phyloP scores from a whole-genome alignment of 1,140 invertebrate genomes.

The Diorhabda sublineata region DNA sequence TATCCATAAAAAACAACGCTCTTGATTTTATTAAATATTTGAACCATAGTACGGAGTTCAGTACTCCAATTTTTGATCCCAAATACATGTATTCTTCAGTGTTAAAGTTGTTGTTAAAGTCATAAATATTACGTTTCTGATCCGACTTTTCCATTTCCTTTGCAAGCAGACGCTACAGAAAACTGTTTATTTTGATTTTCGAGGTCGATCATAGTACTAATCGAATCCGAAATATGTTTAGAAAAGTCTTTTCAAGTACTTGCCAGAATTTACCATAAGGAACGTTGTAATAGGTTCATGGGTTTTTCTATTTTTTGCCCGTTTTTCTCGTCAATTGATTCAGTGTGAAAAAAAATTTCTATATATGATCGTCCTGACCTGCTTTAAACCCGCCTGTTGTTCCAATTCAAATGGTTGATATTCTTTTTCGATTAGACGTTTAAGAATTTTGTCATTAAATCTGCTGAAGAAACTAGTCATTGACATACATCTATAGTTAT shows the following conservation, averaged over 20 bases:
- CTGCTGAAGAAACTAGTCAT: background rate
- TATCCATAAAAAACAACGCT: background rate
- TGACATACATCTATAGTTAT: background rate
- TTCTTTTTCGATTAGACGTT: background rate
- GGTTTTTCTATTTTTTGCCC: background rate
- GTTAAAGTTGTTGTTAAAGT: background rate
- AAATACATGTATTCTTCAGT: background rate
- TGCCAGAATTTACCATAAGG: background rate
- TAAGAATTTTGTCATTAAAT: background rate
- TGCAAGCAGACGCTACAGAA: no score
- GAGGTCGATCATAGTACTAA: background rate
- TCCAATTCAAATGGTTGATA: background rate
- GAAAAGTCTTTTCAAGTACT: background rate
- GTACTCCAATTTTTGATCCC: background rate
- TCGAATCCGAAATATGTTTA: background rate
- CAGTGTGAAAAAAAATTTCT: background rate
- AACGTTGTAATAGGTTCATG: background rate
- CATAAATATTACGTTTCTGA: background rate
- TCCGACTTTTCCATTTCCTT: background rate
- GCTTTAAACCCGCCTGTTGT: background rate
- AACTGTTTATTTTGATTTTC: background rate
- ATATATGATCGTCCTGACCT: background rate
- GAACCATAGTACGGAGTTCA: background rate
- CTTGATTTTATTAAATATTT: background rate
- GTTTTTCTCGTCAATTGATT: background rate